These are phyloP conservation scores for Campylomormyrus numenius DNA, from an alignment of 2,113 vertebrate species.

Conservation along the genomic window DNA sequence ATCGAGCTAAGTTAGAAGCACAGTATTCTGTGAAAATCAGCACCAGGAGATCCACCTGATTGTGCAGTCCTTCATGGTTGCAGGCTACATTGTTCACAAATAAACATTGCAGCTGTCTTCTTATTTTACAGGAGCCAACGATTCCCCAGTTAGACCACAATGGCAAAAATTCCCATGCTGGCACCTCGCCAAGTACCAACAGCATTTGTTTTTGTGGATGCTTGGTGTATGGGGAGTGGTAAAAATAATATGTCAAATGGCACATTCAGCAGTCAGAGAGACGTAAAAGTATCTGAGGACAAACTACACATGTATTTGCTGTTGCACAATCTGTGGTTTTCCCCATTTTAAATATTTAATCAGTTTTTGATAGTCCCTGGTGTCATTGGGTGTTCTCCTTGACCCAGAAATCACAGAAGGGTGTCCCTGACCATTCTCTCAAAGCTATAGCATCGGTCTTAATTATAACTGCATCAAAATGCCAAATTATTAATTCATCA, in stretches of 20 bases:
- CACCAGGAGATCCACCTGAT: background rate
- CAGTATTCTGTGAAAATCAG: background rate
- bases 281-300: background rate
- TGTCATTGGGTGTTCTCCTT: background rate
- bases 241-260: background rate
- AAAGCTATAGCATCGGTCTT: background rate
- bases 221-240: background rate
- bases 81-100: background rate
- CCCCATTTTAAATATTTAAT: background rate
- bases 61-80: too few relatives aligned
- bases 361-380: background rate
- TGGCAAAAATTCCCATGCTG: background rate
- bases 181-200: background rate
- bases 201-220: background rate
- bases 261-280: background rate
- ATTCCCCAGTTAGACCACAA: background rate
- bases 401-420: conserved; percentile 5
- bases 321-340: background rate
- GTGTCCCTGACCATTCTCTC: background rate
- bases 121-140: background rate
- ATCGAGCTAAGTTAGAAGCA: background rate
- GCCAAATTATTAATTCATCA: conserved; percentile 17
- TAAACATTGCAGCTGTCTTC: background rate
- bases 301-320: background rate
- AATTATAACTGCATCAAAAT: conserved; percentile 13